These are phyloP conservation scores for Conomelus anceps DNA, from an alignment of 2,888 invertebrate genomes.

Conservation along the genomic window DNA sequence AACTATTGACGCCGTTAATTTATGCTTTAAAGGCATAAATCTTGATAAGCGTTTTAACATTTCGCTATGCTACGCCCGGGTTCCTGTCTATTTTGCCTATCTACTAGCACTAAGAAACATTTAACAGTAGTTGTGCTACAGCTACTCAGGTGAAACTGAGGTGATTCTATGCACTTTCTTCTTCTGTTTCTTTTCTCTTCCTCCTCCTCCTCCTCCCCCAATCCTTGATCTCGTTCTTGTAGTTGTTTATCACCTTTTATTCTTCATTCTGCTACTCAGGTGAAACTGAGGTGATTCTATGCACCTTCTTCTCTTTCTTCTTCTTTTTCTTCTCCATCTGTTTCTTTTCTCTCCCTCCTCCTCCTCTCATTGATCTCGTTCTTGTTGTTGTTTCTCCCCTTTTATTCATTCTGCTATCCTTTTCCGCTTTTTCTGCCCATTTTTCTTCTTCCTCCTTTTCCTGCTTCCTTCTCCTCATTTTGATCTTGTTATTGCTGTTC, in stretches of 20 bases:
- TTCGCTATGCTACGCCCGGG: neutral
- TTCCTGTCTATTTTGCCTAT: neutral
- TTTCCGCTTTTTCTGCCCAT: neutral
- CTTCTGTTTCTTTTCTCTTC: constrained; percentile 7
- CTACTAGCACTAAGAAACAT: no score
- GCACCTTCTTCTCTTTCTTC: neutral
- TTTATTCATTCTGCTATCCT: neutral
- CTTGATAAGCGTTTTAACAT: neutral
- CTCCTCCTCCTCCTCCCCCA: neutral
- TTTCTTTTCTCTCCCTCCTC: constrained; percentile 14
- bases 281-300: no score
- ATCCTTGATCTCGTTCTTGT: no score
- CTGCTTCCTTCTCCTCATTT: neutral
- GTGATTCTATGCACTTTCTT: neutral
- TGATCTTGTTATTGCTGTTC: neutral
- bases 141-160: no score
- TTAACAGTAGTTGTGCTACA: no score
- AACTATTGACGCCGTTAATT: neutral
- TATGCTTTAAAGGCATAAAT: neutral
- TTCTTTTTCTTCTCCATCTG: neutral
- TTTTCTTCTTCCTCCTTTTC: neutral
- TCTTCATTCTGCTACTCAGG: no score
- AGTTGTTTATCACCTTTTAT: no score
- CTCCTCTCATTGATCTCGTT: constrained; percentile 15
- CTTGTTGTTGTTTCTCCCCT: neutral